Base-by-base conservation (phyloP, 2,797 vertebrate genomes). In the Margarornis squamiger region DNA sequence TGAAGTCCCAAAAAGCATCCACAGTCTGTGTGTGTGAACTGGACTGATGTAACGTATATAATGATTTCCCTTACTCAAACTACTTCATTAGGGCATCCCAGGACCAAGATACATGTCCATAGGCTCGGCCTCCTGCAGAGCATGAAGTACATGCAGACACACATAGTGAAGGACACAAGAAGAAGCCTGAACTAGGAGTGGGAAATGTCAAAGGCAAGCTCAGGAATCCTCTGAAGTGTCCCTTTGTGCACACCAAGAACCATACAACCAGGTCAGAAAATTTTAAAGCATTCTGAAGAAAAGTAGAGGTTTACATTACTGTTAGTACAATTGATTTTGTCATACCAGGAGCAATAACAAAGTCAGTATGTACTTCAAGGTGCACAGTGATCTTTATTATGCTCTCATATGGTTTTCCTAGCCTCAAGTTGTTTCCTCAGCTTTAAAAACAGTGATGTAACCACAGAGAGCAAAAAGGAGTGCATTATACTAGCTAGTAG, bases 391-490 rank as follows among this genome's bases (percentile, higher is more conserved):
- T 34, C 6, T 91, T 87, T 77, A 43, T 65, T 85, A 38, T 63
- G 38, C 14, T 81, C 32, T 87, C 32, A 24, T 59, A 63, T 6
- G 5, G 38, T 71, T 85, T 95, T 85, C 24, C 29, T 67, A 91
- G 38, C 41, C 74, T 70, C 30, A 17, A 21, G 63, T 48, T 86
- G 18, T 84, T 94, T 91, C 74, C 39, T 82, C 75, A 71, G 78
- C 48, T 89, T 85, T 67, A 88, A 83, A 88, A 95, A 51, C 67
- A 89, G 32, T 38, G 12, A 82, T 55, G 29, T 49, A 72, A 87
- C 55, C 6, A 1, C 24, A 66, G 1, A 73, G 36, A 85, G 34
- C 7, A 73, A 90, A 88, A 86, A 63, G 13, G 16, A 89, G 23
- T 39, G 32, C 14, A 38, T 76, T 89, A 41, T 82, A 55, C 12